Evolutionary conservation across 2,113 vertebrate species (phyloP).

Genomic region (Galbula dea): DNA sequence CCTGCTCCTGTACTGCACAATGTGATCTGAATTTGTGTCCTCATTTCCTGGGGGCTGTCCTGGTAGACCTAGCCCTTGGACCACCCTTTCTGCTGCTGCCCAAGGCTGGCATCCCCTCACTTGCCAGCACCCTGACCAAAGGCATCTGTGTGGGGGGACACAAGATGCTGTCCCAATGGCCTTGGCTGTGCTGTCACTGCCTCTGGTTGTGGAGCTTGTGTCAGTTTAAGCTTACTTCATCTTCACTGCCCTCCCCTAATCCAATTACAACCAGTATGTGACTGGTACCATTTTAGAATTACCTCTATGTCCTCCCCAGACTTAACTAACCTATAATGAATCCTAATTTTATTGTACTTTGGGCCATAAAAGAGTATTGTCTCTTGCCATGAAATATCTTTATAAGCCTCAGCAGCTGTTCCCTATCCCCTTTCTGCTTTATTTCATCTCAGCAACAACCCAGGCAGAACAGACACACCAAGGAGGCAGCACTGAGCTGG

Average conservation of each 20-base stretch:
- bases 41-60: accelerated
- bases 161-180: accelerated
- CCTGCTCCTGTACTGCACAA: accelerated
- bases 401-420: background rate
- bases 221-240: background rate
- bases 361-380: background rate
- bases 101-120: background rate
- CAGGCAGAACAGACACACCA: accelerated
- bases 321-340: background rate
- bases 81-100: background rate
- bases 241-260: background rate
- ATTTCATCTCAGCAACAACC: background rate
- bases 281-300: background rate
- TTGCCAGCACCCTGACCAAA: accelerated
- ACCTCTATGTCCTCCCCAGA: background rate
- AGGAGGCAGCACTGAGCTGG: background rate
- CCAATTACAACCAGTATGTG: accelerated
- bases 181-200: background rate
- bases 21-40: background rate
- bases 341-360: background rate
- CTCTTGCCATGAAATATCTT: background rate
- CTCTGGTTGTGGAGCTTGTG: accelerated
- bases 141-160: background rate
- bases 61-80: background rate
- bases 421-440: background rate